Conservation (phyloP, 2,113 vertebrate species). For the Oreocharis arfaki region DNA sequence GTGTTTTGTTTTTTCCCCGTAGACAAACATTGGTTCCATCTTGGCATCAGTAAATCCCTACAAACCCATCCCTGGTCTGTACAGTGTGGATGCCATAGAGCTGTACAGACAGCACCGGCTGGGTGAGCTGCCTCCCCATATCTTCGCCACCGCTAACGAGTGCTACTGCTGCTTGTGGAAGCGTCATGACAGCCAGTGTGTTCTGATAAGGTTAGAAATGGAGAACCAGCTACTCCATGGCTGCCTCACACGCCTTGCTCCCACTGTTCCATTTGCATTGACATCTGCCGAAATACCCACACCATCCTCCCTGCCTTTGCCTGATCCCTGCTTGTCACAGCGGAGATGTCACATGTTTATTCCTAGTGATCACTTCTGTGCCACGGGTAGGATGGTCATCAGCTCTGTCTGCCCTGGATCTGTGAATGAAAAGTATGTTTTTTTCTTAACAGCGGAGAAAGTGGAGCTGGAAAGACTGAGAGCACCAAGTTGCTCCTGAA, state of each 20-base stretch:
- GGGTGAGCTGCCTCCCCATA: constrained; percentile 90
- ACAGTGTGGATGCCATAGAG: constrained; percentile 75
- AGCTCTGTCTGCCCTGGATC: neutral
- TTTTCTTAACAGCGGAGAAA: constrained; percentile 79
- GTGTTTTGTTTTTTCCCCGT: constrained; percentile 3
- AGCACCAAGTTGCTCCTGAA: constrained; percentile 90
- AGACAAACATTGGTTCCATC: constrained; percentile 93
- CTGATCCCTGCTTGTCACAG: neutral
- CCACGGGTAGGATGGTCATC: rapidly evolving
- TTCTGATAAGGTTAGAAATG: constrained; percentile 87
- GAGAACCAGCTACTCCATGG: neutral
- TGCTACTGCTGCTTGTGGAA: constrained; percentile 95
- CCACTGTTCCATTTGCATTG: neutral
- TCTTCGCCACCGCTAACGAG: constrained; percentile 91
- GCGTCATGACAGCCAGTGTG: constrained; percentile 90
- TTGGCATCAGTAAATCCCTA: constrained; percentile 90
- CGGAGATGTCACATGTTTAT: neutral
- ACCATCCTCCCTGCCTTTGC: neutral
- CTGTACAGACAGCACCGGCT: constrained; percentile 86
- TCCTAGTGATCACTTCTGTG: neutral
- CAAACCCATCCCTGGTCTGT: constrained; percentile 82
- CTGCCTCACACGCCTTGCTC: neutral
- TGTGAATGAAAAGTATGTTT: neutral
- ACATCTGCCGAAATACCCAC: neutral
- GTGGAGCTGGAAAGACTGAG: constrained; percentile 91